A percentile compares a stretch with the other conserved stretches of the same genome.
Conservation (phyloP, 1,140 invertebrate species). For the Drosophila sp. region DNA sequence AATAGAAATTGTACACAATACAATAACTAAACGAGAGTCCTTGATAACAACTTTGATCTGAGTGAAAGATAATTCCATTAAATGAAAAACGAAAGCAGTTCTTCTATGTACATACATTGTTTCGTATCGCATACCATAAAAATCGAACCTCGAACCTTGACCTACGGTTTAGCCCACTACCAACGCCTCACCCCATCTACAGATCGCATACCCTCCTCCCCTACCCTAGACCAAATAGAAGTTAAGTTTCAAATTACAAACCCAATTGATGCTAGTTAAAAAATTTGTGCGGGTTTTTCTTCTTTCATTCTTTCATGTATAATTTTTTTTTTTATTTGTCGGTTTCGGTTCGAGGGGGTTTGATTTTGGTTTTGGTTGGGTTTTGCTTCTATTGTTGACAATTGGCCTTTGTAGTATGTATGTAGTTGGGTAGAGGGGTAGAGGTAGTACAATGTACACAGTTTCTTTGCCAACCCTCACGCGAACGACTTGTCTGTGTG, state of each 20-base stretch:
- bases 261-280: slow-evolving; percentile 58
- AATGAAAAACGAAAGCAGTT: not conserved
- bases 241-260: slow-evolving; percentile 55
- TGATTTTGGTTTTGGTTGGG: not conserved
- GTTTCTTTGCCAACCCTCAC: slow-evolving; percentile 25
- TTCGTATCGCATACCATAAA: not conserved
- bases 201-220: not conserved
- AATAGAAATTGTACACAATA: too few relatives aligned
- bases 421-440: not conserved
- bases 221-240: slow-evolving; percentile 13
- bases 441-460: too few relatives aligned
- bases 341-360: not conserved
- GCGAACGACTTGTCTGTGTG: not conserved
- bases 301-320: not conserved
- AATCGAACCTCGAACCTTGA: not conserved
- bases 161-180: not conserved
- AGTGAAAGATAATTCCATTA: not conserved
- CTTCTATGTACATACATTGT: not conserved
- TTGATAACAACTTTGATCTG: not conserved
- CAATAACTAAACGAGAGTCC: not conserved
- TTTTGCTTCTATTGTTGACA: slow-evolving; percentile 5
- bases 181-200: too few relatives aligned
- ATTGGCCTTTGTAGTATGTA: slow-evolving; percentile 14
- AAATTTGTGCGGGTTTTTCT: slow-evolving; percentile 40
- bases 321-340: not conserved